Conservation (phyloP, 2,797 vertebrate species). For the Gallinago solitaria region DNA sequence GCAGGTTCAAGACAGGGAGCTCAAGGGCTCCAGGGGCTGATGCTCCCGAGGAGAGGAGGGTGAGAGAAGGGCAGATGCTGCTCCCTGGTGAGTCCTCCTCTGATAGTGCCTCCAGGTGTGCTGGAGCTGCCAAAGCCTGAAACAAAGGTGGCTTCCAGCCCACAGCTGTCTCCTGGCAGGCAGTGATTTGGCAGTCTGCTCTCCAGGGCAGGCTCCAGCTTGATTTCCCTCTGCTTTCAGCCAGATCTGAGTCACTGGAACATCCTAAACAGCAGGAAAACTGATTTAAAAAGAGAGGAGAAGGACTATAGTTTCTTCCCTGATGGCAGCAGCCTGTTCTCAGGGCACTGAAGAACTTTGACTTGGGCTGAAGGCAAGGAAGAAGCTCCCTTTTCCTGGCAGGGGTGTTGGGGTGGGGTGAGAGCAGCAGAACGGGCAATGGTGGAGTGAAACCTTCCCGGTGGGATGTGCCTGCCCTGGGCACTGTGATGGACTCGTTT, state of each 20-base stretch:
- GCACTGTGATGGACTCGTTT: rapidly evolving
- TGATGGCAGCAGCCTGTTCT: not conserved
- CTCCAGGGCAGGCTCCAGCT: not conserved
- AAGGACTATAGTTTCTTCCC: not conserved
- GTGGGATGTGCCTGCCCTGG: not conserved
- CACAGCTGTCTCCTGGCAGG: not conserved
- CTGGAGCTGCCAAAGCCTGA: not conserved
- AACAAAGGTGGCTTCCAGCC: not conserved
- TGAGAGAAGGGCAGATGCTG: not conserved
- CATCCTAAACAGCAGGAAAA: not conserved
- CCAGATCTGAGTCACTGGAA: not conserved
- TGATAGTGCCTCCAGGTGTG: not conserved
- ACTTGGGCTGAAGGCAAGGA: not conserved
- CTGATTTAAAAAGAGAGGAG: rapidly evolving
- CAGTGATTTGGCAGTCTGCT: not conserved
- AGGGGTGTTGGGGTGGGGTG: not conserved
- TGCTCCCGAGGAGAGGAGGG: not conserved
- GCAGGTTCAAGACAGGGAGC: not conserved
- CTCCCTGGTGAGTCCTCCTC: not conserved
- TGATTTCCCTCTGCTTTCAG: not conserved
- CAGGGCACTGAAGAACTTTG: not conserved
- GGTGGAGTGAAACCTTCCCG: rapidly evolving
- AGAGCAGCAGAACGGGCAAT: rapidly evolving
- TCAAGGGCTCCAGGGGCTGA: not conserved
- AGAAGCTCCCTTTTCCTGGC: not conserved